Evolutionary conservation across 2,113 vertebrate species (phyloP), one percentile per base, ranked within the genome.

Genomic region (Xiphorhynchus elegans): DNA sequence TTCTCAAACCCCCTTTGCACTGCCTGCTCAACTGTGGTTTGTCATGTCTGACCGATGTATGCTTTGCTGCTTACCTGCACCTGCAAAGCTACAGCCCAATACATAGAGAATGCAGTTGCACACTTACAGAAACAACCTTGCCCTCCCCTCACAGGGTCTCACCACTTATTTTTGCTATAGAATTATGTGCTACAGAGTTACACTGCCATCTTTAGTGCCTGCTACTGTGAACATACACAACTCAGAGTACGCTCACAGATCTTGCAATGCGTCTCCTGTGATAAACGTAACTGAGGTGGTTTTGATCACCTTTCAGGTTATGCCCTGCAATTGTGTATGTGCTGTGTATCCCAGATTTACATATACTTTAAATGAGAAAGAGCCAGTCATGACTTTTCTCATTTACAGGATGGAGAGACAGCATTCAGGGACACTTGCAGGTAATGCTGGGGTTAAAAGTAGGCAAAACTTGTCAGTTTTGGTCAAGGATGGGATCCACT

Each of bases 341-440:
- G 93, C 95, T 96, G 94, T 97, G 88, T 96, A 91, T 96, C 93
- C 92, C 90, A 94, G 96, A 96, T 96, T 95, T 94, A 89, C 72
- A 62, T 40, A 39, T 70, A 92, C 47, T 86, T 92, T 93, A 96
- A 96, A 96, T 94, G 95, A 95, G 92, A 95, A 94, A 94, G 84
- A 74, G 63, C 31, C 66, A 77, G 73, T 35, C 11, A 11, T 5
- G 24, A 49, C 70, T 66, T 95, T 95, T 95, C 95, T 96, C 95
- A 96, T 97, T 96, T 95, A 93, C 33, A 87, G 77, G 59, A 90
- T 69, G 83, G 68, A 86, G 87, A 53, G 53, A 91, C 50, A 93
- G 94, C 86, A 87, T 93, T 95, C 89, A 84, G 84, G 95, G 90
- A 74, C 72, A 67, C 79, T 95, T 93, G 92, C 58, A 17, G 85